phyloP scores from a whole-genome alignment of 2,797 vertebrate species.

The Pangasius krempfi region DNA sequence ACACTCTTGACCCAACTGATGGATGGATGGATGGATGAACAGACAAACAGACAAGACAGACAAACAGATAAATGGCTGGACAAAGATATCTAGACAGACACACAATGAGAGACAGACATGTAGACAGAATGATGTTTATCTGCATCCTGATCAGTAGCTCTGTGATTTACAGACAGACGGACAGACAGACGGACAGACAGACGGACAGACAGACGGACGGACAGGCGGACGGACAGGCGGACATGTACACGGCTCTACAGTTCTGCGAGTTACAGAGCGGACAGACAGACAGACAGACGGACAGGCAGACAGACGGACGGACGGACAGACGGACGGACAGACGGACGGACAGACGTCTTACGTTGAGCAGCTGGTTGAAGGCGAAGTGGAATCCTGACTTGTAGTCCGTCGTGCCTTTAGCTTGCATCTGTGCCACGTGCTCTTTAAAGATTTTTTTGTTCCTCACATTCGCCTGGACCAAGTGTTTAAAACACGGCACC shows the following conservation, averaged over 20 bases:
- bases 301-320: not conserved
- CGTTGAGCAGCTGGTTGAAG: conserved; percentile 96
- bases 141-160: not conserved
- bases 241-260: not conserved
- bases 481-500: conserved; percentile 95
- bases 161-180: not conserved
- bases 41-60: not conserved
- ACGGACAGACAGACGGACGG: not conserved
- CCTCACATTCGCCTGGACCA: conserved; percentile 96
- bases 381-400: conserved; percentile 97
- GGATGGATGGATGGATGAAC: conserved; percentile 12
- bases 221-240: not conserved
- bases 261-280: not conserved
- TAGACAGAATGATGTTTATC: not conserved
- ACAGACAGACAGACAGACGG: not conserved
- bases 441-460: conserved; percentile 99
- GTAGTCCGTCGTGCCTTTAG: conserved; percentile 97
- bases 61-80: conserved; percentile 23
- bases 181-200: not conserved
- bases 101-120: not conserved
- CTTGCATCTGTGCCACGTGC: conserved; percentile 92
- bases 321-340: not conserved
- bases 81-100: conserved; percentile 2
- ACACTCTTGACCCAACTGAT: conserved; percentile 28
- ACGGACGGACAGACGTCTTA: conserved; percentile 68